Evolutionary conservation across 1,140 invertebrate genomes (phyloP), one percentile per base, ranked within the genome.

Genomic region (Zaprionus inermis): DNA sequence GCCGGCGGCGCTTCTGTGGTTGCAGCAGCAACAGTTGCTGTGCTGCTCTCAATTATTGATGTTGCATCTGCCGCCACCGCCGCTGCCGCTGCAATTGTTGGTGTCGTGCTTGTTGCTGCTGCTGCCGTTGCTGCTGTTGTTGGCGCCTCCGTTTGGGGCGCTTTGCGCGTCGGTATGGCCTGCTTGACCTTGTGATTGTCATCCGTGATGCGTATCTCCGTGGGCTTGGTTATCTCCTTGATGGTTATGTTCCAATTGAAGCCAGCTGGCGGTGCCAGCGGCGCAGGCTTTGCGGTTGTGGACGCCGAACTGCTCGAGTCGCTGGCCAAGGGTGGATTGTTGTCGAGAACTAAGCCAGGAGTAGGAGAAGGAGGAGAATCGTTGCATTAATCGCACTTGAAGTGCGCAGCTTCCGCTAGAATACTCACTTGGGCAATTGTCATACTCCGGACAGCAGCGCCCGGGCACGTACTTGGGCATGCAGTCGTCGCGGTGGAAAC

Each of bases 381-480:
- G 65, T 38, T 51, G 14, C 11, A 7, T 28, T 46, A 16, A 16
- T 12, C 51, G 24, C n/a, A 28, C 41, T 36, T 41, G 14, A 28
- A 9, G 38, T 18, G 46, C 12, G 20, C 34, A 30, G 41, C n/a
- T 30, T 28, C 61, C 30, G 6, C 30, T 32, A 7, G 7, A 7
- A 1, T 91, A 94, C 94, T 95, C 93, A 94, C 93, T 38, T 41
- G 96, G 95, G 92, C 96, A 96, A 92, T 96, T 95, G 79, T 96
- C 95, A 88, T 96, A 97, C 80, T 95, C 95, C 2, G 96, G 96
- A 84, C 96, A 97, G 91, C 96, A 97, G 75, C 95, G 93, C 9
- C 95, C 95, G 2, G 94, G 93, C 34, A 96, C 94, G 67, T 94
- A 94, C 66, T 94, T 67, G 94, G 91, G 95, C 80, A 94, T 93